Evolutionary conservation across 2,113 vertebrate species (phyloP).

Genomic region (Brienomyrus longianalis): DNA sequence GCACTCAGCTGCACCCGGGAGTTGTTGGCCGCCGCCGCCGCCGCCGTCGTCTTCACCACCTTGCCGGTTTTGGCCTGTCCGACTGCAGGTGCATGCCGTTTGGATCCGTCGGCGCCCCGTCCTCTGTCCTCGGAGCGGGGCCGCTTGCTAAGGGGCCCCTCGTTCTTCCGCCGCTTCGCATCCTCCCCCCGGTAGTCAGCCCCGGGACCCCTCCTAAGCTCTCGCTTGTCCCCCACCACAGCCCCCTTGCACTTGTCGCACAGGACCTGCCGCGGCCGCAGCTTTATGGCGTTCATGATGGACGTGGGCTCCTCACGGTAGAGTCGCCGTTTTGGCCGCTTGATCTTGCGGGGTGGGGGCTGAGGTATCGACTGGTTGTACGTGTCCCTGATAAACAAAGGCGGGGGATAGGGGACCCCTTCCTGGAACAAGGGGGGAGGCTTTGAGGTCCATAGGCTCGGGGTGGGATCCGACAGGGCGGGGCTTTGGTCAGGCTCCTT

Average conservation of each 20-base stretch:
- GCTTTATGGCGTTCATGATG: conserved; percentile 95
- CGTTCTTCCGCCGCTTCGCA: conserved; percentile 70
- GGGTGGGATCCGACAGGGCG: conserved; percentile 22
- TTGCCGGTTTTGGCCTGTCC: conserved; percentile 62
- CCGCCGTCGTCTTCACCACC: conserved; percentile 58
- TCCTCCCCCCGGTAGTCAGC: conserved; percentile 79
- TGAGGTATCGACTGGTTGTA: conserved; percentile 99
- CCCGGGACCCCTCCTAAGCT: conserved; percentile 69
- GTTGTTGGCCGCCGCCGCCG: conserved; percentile 31
- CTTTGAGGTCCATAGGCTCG: conserved; percentile 78
- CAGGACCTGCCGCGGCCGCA: conserved; percentile 90
- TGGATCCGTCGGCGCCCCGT: conserved; percentile 61
- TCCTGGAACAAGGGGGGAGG: conserved; percentile 91
- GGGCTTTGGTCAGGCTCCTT: conserved; percentile 23
- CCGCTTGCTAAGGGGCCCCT: conserved; percentile 77
- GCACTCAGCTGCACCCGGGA: conserved; percentile 75
- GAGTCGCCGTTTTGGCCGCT: conserved; percentile 87
- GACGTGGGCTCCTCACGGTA: conserved; percentile 95
- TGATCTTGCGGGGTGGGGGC: conserved; percentile 90
- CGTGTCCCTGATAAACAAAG: conserved; percentile 97
- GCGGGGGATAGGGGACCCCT: conserved; percentile 90
- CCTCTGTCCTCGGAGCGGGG: conserved; percentile 77
- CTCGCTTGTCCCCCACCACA: conserved; percentile 71
- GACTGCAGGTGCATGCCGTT: conserved; percentile 63
- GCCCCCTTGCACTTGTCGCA: conserved; percentile 94